Evolutionary conservation across 2,797 vertebrate genomes (phyloP).

Genomic region (Propithecus perrieri): DNA sequence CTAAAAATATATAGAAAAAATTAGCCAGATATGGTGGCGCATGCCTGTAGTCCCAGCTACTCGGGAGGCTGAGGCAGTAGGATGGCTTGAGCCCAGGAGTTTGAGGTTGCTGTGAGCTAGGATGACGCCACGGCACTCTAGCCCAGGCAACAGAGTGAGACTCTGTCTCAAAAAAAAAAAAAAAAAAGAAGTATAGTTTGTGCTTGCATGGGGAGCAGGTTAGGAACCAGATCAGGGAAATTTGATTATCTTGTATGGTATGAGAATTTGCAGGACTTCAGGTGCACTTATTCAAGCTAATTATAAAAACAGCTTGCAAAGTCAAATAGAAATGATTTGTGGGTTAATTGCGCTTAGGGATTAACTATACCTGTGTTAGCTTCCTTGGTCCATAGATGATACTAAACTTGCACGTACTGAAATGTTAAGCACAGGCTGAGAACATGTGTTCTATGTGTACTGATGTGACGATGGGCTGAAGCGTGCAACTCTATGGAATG

Average conservation of each 20-base stretch:
- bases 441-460: background rate
- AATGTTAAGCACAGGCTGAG: background rate
- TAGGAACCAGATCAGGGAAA: background rate
- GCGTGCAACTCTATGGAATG: background rate
- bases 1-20: too few relatives aligned
- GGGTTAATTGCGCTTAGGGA: background rate
- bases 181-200: background rate
- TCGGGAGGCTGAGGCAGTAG: too few relatives aligned
- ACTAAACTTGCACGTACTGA: background rate
- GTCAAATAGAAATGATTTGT: constrained; percentile 21
- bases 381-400: background rate
- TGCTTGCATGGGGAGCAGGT: background rate
- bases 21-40: too few relatives aligned
- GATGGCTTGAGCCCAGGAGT: too few relatives aligned
- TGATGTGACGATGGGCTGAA: background rate
- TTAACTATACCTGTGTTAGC: background rate
- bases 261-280: background rate
- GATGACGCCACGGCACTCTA: too few relatives aligned
- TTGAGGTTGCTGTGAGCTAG: too few relatives aligned
- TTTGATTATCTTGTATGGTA: background rate
- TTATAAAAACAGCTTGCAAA: background rate
- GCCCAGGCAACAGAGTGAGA: too few relatives aligned
- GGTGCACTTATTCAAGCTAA: background rate
- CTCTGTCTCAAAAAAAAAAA: too few relatives aligned
- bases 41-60: too few relatives aligned